Evolutionary conservation across 1,140 invertebrate genomes (phyloP).

Genomic region (Antheraea pernyi): DNA sequence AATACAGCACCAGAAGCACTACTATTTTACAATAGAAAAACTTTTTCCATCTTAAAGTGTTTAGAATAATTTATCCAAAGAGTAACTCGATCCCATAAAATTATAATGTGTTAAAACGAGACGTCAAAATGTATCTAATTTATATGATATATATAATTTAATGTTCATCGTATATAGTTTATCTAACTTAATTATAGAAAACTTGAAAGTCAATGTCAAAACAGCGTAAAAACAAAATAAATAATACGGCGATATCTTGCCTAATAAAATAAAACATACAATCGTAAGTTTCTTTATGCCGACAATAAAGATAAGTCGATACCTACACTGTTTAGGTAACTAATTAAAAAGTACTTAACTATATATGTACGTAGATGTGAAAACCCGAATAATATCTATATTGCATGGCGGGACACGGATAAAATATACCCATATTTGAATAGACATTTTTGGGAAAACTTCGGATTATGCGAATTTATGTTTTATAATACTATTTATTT

Average conservation of each 20-base stretch:
- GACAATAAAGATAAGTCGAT: constrained; percentile 17
- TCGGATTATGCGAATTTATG: background rate
- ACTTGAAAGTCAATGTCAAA: constrained; percentile 35
- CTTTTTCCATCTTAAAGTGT: too few species aligned
- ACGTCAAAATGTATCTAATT: background rate
- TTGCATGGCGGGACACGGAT: background rate
- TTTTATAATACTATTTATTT: background rate
- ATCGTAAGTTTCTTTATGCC: constrained; percentile 12
- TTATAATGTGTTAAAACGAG: background rate
- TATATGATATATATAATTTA: background rate
- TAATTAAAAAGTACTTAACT: constrained; percentile 3
- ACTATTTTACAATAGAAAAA: too few species aligned
- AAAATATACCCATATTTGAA: background rate
- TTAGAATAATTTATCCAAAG: too few species aligned
- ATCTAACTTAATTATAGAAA: constrained; percentile 1
- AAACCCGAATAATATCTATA: constrained; percentile 7
- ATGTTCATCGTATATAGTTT: background rate
- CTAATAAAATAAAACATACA: constrained; percentile 16
- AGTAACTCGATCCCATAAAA: background rate
- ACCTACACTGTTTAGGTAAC: constrained; percentile 2
- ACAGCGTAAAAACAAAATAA: constrained; percentile 12
- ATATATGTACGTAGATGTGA: constrained; percentile 11
- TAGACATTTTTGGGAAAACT: background rate
- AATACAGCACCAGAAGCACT: too few species aligned
- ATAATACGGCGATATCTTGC: constrained; percentile 1